Evolutionary conservation across 2,113 vertebrate genomes (phyloP).

Genomic region (Archocentrus centrarchus): DNA sequence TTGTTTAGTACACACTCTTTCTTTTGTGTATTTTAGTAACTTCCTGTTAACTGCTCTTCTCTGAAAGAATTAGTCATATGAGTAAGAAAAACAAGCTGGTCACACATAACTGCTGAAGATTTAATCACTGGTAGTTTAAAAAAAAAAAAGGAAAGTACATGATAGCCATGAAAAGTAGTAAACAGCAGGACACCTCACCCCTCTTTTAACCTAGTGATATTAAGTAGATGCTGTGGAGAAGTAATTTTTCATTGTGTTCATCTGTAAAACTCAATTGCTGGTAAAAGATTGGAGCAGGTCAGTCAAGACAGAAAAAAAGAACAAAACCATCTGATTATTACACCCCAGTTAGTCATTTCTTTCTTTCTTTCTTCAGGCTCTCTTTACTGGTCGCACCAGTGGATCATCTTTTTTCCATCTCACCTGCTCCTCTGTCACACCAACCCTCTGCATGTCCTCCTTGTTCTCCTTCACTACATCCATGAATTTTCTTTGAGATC

Average conservation of each 20-base stretch:
- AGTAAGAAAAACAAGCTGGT: background rate
- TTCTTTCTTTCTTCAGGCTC: background rate
- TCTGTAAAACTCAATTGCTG: background rate
- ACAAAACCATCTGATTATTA: background rate
- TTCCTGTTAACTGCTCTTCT: background rate
- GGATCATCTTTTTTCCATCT: rapidly evolving
- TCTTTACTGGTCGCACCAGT: background rate
- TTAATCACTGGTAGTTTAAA: background rate
- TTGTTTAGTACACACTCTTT: background rate
- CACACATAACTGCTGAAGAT: background rate
- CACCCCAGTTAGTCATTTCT: background rate
- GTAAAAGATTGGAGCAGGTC: background rate
- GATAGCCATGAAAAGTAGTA: background rate
- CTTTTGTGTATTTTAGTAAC: background rate
- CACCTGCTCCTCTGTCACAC: background rate
- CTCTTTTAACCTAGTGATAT: rapidly evolving
- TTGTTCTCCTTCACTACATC: rapidly evolving
- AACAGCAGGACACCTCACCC: background rate
- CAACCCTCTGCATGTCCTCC: background rate
- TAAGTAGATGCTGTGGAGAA: background rate
- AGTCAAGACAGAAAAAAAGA: background rate
- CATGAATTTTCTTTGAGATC: too few species aligned
- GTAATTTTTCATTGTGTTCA: background rate
- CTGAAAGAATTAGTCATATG: background rate
- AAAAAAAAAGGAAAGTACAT: background rate